These are phyloP conservation scores for Pontoporia blainvillei DNA, from an alignment of 2,113 vertebrate genomes.

Conservation along the genomic window DNA sequence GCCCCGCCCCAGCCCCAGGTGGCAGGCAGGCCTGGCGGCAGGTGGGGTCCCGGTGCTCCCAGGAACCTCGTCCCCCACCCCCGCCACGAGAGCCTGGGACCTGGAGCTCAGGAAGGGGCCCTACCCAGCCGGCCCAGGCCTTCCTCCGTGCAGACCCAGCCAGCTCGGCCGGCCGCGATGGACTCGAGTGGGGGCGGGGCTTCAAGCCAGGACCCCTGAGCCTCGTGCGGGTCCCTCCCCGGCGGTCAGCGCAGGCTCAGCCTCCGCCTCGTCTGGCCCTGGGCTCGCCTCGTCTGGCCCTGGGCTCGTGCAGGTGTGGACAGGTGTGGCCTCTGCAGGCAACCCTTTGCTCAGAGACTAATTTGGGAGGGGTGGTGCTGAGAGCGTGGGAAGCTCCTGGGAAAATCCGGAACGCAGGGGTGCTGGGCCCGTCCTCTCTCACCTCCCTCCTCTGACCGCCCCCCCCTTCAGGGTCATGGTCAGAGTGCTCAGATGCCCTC, in stretches of 20 bases:
- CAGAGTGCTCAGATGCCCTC: background rate
- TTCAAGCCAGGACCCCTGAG: background rate
- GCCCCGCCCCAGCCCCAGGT: background rate
- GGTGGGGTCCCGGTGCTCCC: background rate
- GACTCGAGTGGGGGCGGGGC: background rate
- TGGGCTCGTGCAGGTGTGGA: background rate
- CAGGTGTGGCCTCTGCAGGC: background rate
- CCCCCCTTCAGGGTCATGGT: background rate
- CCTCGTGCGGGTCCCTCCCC: background rate
- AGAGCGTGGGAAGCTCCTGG: background rate
- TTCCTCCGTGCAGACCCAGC: background rate
- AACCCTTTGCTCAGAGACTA: background rate
- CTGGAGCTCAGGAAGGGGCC: too few species aligned
- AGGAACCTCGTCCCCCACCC: background rate
- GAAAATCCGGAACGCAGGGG: background rate
- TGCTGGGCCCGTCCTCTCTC: background rate
- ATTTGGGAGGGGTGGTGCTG: rapidly evolving
- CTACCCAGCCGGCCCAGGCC: background rate
- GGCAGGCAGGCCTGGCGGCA: background rate
- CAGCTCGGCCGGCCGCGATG: background rate
- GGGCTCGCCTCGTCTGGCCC: background rate
- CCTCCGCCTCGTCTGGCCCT: background rate
- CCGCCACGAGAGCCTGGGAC: background rate
- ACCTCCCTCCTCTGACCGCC: background rate
- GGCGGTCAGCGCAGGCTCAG: background rate